Conservation (phyloP, 2,888 invertebrate species). For the Dryobotodes eremita region DNA sequence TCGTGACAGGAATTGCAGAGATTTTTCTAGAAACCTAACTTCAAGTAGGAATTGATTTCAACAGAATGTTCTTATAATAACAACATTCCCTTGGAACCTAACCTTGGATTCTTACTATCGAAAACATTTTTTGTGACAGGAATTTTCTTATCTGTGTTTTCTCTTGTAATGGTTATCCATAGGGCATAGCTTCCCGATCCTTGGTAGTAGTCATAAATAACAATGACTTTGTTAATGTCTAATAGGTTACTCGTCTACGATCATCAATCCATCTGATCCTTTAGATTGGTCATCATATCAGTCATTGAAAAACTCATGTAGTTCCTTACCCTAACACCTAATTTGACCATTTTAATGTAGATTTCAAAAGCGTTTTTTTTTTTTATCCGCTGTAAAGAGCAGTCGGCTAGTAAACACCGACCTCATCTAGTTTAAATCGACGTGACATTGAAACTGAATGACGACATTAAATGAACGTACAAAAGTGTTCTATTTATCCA, state of each 20-base stretch:
- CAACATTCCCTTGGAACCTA: neutral
- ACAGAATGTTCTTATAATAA: neutral
- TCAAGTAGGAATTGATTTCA: slow-evolving; percentile 17
- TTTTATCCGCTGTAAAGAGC: too few species aligned
- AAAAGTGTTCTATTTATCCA: neutral
- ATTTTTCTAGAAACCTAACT: neutral
- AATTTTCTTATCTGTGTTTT: neutral
- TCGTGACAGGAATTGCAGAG: slow-evolving; percentile 46
- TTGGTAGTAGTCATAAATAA: neutral
- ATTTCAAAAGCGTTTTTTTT: neutral
- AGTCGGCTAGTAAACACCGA: neutral
- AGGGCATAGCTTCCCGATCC: too few species aligned
- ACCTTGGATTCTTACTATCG: neutral
- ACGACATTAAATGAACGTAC: neutral
- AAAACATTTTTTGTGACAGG: neutral
- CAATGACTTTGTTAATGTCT: neutral
- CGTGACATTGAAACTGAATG: neutral
- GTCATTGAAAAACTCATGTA: neutral
- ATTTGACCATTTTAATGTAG: neutral
- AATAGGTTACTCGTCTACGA: too few species aligned
- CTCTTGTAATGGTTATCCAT: neutral
- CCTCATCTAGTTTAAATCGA: neutral
- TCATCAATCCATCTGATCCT: neutral
- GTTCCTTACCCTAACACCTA: neutral
- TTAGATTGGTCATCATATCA: neutral